Evolutionary conservation across 2,113 vertebrate genomes (phyloP).

Genomic region (Marmota flaviventris): DNA sequence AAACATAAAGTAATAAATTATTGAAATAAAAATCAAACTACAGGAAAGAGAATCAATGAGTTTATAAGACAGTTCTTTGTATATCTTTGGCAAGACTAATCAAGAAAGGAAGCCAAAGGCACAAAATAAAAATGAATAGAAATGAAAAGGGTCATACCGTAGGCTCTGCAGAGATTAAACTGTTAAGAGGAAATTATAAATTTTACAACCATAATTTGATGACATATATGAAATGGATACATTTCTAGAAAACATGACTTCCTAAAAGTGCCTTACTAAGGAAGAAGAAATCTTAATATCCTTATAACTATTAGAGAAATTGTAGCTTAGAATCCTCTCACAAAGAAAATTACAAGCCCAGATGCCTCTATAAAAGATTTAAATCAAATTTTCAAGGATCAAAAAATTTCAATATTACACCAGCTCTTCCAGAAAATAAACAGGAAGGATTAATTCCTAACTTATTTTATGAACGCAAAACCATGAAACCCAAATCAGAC

Average conservation of each 20-base stretch:
- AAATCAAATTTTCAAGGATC: constrained; percentile 56
- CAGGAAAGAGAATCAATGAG: neutral
- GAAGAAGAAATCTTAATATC: neutral
- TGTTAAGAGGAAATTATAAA: neutral
- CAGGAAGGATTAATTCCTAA: neutral
- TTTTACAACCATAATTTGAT: constrained; percentile 50
- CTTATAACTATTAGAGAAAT: constrained; percentile 43
- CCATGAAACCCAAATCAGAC: constrained; percentile 13
- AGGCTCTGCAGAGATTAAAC: neutral
- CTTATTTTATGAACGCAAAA: constrained; percentile 16
- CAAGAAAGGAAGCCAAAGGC: neutral
- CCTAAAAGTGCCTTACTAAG: neutral
- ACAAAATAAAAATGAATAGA: neutral
- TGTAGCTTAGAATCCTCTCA: constrained; percentile 19
- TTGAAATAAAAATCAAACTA: constrained; percentile 55
- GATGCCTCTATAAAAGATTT: constrained; percentile 49
- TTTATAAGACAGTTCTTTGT: neutral
- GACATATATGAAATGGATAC: constrained; percentile 20
- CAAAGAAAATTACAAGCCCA: constrained; percentile 54
- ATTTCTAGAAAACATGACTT: constrained; percentile 37
- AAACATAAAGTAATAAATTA: constrained; percentile 30
- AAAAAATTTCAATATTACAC: constrained; percentile 34
- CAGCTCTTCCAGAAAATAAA: constrained; percentile 51
- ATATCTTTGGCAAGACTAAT: constrained; percentile 16
- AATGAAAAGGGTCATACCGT: neutral